These are phyloP conservation scores for Drosophila miranda DNA, from an alignment of 1,140 invertebrate genomes.

Conservation along the genomic window DNA sequence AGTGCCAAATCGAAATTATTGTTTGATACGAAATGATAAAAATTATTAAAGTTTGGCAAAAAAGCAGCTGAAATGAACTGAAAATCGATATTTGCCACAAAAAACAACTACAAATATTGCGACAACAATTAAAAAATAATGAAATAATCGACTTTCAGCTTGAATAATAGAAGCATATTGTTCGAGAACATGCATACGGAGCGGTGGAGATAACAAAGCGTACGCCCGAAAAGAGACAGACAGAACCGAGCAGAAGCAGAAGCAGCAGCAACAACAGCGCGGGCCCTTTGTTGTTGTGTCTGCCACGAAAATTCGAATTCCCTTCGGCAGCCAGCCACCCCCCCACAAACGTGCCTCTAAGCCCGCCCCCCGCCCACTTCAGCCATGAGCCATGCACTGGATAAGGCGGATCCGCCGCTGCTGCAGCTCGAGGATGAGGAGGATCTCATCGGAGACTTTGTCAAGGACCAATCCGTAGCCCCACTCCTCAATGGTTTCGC, in stretches of 20 bases:
- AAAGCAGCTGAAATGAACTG: background rate
- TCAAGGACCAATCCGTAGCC: constrained; percentile 52
- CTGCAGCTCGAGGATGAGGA: constrained; percentile 73
- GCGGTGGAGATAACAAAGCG: constrained; percentile 60
- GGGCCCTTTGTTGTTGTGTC: constrained; percentile 61
- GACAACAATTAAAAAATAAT: constrained; percentile 28
- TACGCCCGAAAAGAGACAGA: constrained; percentile 56
- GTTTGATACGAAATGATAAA: no score
- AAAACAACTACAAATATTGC: constrained; percentile 36
- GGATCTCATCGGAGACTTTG: constrained; percentile 72
- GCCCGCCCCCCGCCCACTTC: background rate
- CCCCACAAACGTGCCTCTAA: constrained; percentile 20
- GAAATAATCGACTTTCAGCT: constrained; percentile 32
- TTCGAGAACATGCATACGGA: constrained; percentile 53
- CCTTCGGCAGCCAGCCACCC: constrained; percentile 20
- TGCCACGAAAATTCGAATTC: constrained; percentile 24
- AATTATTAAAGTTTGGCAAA: background rate
- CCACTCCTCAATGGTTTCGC: constrained; percentile 62
- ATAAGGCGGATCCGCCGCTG: constrained; percentile 49
- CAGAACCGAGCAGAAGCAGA: constrained; percentile 4
- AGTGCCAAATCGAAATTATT: background rate
- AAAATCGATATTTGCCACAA: constrained; percentile 65
- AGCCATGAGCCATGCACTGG: constrained; percentile 44
- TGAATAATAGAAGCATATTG: constrained; percentile 54
- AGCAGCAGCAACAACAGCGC: constrained; percentile 37